Evolutionary conservation across 2,113 vertebrate genomes (phyloP).

Genomic region (Dicerorhinus sumatrensis): DNA sequence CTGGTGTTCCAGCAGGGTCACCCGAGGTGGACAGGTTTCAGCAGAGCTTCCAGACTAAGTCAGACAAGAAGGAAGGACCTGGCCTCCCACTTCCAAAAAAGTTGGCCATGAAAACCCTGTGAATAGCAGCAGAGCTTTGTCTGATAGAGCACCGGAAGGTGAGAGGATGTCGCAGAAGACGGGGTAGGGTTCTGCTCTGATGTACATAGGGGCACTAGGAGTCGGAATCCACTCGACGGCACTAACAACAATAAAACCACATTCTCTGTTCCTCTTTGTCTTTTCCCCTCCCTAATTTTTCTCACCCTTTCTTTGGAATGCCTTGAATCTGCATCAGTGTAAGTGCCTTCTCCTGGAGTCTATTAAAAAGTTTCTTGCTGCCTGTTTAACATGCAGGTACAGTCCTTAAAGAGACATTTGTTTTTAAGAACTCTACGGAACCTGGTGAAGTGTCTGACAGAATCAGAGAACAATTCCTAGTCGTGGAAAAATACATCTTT

Average conservation of each 20-base stretch:
- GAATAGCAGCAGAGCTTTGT: no score
- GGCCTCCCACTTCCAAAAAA: no score
- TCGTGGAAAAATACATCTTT: slow-evolving; percentile 51
- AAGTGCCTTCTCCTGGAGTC: slow-evolving; percentile 39
- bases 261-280: neutral
- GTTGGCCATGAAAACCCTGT: no score
- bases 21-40: no score
- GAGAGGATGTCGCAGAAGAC: no score
- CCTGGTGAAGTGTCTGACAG: neutral
- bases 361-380: slow-evolving; percentile 37
- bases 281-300: neutral
- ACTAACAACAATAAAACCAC: neutral
- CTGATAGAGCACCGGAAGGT: no score
- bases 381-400: neutral
- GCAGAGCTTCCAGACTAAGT: no score
- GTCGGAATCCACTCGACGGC: no score
- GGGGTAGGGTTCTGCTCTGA: no score
- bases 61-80: no score
- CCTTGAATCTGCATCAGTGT: slow-evolving; percentile 37
- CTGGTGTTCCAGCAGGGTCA: no score
- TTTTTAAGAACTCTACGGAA: slow-evolving; percentile 32
- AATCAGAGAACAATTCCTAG: slow-evolving; percentile 20
- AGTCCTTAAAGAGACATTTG: slow-evolving; percentile 56
- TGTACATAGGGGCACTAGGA: no score
- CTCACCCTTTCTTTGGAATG: slow-evolving; percentile 27